Conservation (phyloP, 2,113 vertebrate genomes). For the Saguinus midas region DNA sequence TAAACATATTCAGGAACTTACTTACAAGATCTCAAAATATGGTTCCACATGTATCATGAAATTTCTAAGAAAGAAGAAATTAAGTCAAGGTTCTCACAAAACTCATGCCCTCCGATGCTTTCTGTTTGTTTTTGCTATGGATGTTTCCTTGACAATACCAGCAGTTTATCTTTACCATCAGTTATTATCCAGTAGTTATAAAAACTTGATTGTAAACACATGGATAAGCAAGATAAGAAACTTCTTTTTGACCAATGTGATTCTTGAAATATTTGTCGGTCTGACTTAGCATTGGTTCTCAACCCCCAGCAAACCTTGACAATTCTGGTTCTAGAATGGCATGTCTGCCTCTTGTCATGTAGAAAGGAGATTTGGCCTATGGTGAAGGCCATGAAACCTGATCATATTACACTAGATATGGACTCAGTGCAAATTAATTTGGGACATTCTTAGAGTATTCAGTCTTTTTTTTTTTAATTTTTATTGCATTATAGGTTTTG, state of each 20-base stretch:
- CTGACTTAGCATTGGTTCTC: not conserved
- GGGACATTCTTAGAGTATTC: slow-evolving; percentile 10
- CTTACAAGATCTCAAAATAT: not conserved
- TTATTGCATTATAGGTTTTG: no score
- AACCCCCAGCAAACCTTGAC: fast-evolving
- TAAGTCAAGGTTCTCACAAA: not conserved
- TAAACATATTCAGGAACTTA: not conserved
- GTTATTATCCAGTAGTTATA: not conserved
- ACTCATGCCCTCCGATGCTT: not conserved
- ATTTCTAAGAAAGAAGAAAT: slow-evolving; percentile 18
- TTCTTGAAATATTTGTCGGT: not conserved
- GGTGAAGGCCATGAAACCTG: not conserved
- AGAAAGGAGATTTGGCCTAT: fast-evolving
- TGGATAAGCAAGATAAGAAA: not conserved
- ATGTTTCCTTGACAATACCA: not conserved
- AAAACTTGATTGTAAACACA: not conserved
- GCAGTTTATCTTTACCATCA: not conserved
- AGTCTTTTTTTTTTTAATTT: not conserved
- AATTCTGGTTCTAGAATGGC: not conserved
- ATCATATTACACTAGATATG: fast-evolving
- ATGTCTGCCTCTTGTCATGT: not conserved
- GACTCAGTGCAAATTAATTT: not conserved
- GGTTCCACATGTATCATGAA: not conserved
- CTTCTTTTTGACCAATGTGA: not conserved
- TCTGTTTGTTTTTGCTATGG: not conserved